These are phyloP conservation scores for Melipona beecheii DNA, from an alignment of 2,888 invertebrate genomes.

Conservation along the genomic window DNA sequence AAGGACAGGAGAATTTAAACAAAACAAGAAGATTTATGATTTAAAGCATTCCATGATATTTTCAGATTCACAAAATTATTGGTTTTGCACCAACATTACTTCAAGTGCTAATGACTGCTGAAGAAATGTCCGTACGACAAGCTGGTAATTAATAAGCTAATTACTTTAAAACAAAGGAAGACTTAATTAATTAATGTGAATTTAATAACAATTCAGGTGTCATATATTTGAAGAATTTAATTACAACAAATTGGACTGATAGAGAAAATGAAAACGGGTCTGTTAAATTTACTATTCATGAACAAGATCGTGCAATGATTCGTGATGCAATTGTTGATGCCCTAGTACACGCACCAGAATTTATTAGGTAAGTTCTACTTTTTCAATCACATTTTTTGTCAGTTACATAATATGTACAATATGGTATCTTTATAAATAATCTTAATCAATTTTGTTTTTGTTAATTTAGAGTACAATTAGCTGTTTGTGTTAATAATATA, in stretches of 20 bases:
- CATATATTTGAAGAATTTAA: slow-evolving; percentile 97
- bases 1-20: not conserved
- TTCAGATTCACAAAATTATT: slow-evolving; percentile 96
- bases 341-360: slow-evolving; percentile 95
- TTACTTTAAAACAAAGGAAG: not conserved
- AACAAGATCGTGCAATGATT: slow-evolving; percentile 97
- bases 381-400: not conserved
- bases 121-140: slow-evolving; percentile 95
- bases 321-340: slow-evolving; percentile 98
- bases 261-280: slow-evolving; percentile 90
- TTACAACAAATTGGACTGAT: slow-evolving; percentile 95
- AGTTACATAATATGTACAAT: not conserved
- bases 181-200: slow-evolving; percentile 29
- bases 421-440: not conserved
- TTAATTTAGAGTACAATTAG: slow-evolving; percentile 91
- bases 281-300: slow-evolving; percentile 94
- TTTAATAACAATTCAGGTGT: slow-evolving; percentile 86
- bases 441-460: slow-evolving; percentile 10
- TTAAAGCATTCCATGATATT: slow-evolving; percentile 1
- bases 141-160: slow-evolving; percentile 86
- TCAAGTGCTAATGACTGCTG: slow-evolving; percentile 96
- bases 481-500: slow-evolving; percentile 96
- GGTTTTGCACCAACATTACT: slow-evolving; percentile 97
- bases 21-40: not conserved
- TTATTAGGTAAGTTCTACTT: slow-evolving; percentile 86